These are phyloP conservation scores for Dendrocincla fuliginosa DNA, from an alignment of 2,797 vertebrate species.

Conservation along the genomic window DNA sequence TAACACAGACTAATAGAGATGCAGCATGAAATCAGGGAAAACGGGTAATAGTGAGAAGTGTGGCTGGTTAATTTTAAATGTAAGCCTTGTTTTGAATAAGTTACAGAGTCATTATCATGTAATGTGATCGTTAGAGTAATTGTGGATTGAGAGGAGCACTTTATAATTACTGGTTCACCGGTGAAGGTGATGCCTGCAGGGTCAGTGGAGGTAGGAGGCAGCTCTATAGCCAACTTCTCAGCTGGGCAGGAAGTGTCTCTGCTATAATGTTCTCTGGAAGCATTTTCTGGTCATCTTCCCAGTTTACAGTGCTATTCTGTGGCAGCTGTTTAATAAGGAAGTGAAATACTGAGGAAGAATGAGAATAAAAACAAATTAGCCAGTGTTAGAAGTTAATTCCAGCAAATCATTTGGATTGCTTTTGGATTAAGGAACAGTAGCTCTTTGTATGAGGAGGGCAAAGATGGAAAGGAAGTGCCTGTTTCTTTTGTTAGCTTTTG, in stretches of 20 bases:
- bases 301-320: slow-evolving; percentile 56
- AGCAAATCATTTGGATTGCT: slow-evolving; percentile 65
- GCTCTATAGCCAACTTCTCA: slow-evolving; percentile 33
- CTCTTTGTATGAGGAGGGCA: slow-evolving; percentile 52
- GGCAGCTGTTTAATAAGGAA: slow-evolving; percentile 72
- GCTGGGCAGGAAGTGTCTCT: slow-evolving; percentile 66
- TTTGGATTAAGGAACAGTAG: slow-evolving; percentile 66
- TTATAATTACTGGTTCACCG: neutral
- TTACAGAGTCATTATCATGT: neutral
- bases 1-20: neutral
- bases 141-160: neutral
- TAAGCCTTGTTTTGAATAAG: neutral
- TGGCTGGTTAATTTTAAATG: neutral
- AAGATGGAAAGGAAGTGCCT: slow-evolving; percentile 42
- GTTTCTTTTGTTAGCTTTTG: slow-evolving; percentile 36
- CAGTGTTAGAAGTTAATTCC: slow-evolving; percentile 71
- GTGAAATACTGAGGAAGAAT: slow-evolving; percentile 62
- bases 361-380: slow-evolving; percentile 70
- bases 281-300: slow-evolving; percentile 71
- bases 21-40: neutral
- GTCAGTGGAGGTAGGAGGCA: neutral
- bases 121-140: neutral
- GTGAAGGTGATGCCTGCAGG: slow-evolving; percentile 23
- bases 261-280: slow-evolving; percentile 35
- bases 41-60: neutral